phyloP scores from a whole-genome alignment of 2,888 invertebrate genomes.

The Zhuqinia jingwanae region DNA sequence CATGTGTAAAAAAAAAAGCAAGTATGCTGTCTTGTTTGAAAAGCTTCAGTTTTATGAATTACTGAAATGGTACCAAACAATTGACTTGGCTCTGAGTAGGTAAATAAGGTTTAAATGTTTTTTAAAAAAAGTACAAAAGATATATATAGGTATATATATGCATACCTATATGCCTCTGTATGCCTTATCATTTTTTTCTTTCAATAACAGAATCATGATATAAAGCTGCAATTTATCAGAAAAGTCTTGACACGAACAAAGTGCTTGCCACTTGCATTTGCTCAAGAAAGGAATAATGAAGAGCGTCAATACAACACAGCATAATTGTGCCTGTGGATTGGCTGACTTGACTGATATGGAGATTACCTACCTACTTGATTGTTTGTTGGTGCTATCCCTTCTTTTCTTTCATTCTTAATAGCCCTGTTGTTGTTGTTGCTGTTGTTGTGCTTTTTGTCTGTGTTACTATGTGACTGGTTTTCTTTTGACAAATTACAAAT shows the following conservation, averaged over 20 bases:
- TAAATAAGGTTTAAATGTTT: too few species aligned
- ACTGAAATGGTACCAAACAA: neutral
- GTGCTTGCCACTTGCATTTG: conserved; percentile 64
- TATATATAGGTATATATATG: too few species aligned
- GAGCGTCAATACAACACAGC: neutral
- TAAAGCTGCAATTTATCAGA: conserved; percentile 65
- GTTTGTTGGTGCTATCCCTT: neutral
- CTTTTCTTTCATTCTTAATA: neutral
- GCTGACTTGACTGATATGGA: neutral
- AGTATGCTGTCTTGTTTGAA: too few species aligned
- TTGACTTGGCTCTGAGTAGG: conserved; percentile 2
- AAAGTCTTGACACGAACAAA: conserved; percentile 69
- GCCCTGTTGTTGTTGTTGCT: too few species aligned
- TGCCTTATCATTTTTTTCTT: neutral
- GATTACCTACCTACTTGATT: neutral
- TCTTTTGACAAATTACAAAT: conserved; percentile 75
- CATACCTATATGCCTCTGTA: too few species aligned
- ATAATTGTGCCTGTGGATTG: conserved; percentile 9
- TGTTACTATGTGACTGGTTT: conserved; percentile 50
- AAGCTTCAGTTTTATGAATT: neutral
- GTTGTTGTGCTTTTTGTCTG: too few species aligned
- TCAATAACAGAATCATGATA: conserved; percentile 32
- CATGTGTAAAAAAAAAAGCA: too few species aligned
- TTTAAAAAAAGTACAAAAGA: neutral
- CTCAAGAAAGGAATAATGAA: conserved; percentile 41